These are phyloP conservation scores for Lindbergichthys nudifrons DNA, from an alignment of 2,797 vertebrate species.

Conservation along the genomic window DNA sequence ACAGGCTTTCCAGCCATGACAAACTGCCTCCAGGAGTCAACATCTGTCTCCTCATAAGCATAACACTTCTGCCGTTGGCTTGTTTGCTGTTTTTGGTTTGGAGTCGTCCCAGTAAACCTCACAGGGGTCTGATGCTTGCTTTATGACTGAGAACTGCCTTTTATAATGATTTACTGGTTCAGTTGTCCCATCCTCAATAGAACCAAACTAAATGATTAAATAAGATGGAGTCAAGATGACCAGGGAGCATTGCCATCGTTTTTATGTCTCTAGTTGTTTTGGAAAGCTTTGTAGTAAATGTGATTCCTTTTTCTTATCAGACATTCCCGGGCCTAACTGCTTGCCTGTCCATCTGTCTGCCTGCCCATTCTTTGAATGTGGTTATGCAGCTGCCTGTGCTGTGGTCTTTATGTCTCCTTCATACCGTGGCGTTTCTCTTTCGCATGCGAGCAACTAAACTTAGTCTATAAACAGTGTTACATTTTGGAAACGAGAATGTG, in stretches of 20 bases:
- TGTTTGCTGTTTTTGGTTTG: constrained; percentile 29
- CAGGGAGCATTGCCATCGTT: not conserved
- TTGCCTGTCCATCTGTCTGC: constrained; percentile 8
- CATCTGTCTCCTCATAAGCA: constrained; percentile 26
- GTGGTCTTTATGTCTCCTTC: not conserved
- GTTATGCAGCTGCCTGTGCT: not conserved
- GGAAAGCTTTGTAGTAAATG: constrained; percentile 14
- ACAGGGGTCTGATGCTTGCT: constrained; percentile 4
- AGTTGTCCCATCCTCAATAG: not conserved
- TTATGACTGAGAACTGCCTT: not conserved
- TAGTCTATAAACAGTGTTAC: not conserved
- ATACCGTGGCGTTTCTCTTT: not conserved
- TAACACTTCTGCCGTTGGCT: constrained; percentile 7
- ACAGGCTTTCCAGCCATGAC: constrained; percentile 14
- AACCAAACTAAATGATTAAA: constrained; percentile 34
- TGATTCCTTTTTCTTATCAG: constrained; percentile 21
- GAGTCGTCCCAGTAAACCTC: not conserved
- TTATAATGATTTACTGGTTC: not conserved
- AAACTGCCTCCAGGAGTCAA: constrained; percentile 33
- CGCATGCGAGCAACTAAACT: constrained; percentile 6
- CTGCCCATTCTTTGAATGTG: too few relatives aligned
- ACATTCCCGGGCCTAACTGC: not conserved
- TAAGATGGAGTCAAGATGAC: constrained; percentile 16
- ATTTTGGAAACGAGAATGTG: not conserved
- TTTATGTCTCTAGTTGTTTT: constrained; percentile 27